These are phyloP conservation scores for Yponomeuta cagnagella DNA, from an alignment of 2,888 invertebrate species.

Conservation along the genomic window DNA sequence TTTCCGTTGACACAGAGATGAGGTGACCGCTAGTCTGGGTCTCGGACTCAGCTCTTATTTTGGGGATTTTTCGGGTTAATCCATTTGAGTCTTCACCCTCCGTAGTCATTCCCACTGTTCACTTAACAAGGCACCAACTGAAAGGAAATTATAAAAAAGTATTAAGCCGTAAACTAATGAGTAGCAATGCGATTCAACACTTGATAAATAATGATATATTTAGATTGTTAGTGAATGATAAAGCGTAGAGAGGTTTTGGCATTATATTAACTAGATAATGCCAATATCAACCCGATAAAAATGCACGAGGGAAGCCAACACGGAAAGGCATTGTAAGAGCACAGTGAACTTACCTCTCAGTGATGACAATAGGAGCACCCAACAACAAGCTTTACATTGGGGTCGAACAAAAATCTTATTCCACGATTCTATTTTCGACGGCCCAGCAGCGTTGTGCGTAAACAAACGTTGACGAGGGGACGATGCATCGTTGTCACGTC, in stretches of 20 bases:
- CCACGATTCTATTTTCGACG: conserved; percentile 68
- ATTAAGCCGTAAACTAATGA: background rate
- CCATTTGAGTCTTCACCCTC: conserved; percentile 33
- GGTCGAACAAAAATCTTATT: conserved; percentile 56
- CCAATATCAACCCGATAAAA: conserved; percentile 51
- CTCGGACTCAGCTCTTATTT: conserved; percentile 52
- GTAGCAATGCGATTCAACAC: background rate
- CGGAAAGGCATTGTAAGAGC: conserved; percentile 29
- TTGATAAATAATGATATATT: conserved; percentile 9
- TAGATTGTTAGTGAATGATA: background rate
- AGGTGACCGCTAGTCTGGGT: conserved; percentile 46
- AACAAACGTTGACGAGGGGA: conserved; percentile 40
- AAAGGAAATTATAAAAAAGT: conserved; percentile 28
- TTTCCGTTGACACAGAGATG: conserved; percentile 41
- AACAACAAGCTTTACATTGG: conserved; percentile 49
- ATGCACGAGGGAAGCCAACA: conserved; percentile 41
- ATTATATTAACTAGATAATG: conserved; percentile 40
- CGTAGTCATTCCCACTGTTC: conserved; percentile 46
- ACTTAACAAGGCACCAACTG: conserved; percentile 30
- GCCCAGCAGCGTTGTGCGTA: conserved; percentile 40
- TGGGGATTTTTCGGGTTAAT: conserved; percentile 45
- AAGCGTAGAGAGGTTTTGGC: conserved; percentile 43
- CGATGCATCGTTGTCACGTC: conserved; percentile 38
- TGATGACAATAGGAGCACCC: conserved; percentile 32
- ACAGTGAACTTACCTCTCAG: conserved; percentile 49